phyloP scores from a whole-genome alignment of 2,888 invertebrate genomes.

The Chalcis sispes region DNA sequence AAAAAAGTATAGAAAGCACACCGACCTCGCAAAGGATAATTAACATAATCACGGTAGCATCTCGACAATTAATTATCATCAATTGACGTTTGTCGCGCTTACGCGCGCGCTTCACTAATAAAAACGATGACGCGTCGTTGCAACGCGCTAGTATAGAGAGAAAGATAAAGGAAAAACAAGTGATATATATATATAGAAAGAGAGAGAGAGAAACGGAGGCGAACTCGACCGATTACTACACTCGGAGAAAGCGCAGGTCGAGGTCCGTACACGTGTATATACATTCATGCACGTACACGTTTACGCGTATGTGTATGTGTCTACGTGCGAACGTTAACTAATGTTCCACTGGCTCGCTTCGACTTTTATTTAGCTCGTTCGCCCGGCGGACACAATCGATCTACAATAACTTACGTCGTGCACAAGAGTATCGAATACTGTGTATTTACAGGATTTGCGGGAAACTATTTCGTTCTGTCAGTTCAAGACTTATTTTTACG shows the following conservation, averaged over 20 bases:
- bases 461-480: slow-evolving; percentile 16
- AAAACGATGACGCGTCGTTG: slow-evolving; percentile 38
- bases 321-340: neutral
- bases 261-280: slow-evolving; percentile 18
- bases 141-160: neutral
- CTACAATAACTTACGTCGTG: slow-evolving; percentile 28
- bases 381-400: neutral
- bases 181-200: neutral
- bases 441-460: slow-evolving; percentile 31
- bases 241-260: slow-evolving; percentile 51
- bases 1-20: slow-evolving; percentile 10
- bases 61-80: slow-evolving; percentile 52
- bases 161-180: neutral
- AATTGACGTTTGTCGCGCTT: slow-evolving; percentile 47
- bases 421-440: slow-evolving; percentile 3
- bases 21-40: slow-evolving; percentile 38
- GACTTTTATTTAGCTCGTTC: slow-evolving; percentile 18
- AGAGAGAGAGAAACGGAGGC: slow-evolving; percentile 11
- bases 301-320: neutral
- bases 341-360: neutral
- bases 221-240: slow-evolving; percentile 48
- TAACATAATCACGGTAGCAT: slow-evolving; percentile 53
- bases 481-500: slow-evolving; percentile 13
- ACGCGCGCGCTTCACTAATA: slow-evolving; percentile 24
- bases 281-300: neutral